phyloP scores from a whole-genome alignment of 2,113 vertebrate genomes.

The Pelobates fuscus region DNA sequence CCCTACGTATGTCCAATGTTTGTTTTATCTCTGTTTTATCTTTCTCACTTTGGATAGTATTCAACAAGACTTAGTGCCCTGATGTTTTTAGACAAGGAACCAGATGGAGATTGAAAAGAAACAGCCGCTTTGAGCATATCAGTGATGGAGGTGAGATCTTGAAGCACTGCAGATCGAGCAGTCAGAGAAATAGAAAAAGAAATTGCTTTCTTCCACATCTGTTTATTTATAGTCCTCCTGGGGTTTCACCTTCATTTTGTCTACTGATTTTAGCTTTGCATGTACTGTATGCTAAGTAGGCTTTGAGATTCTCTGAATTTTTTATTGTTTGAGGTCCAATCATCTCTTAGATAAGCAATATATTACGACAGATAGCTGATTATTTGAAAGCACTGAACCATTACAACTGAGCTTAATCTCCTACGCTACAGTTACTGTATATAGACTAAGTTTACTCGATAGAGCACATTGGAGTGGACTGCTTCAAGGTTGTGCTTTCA shows the following conservation, averaged over 20 bases:
- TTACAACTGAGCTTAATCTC: neutral
- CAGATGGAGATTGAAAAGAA: slow-evolving; percentile 20
- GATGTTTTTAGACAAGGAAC: slow-evolving; percentile 22
- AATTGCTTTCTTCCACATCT: slow-evolving; percentile 21
- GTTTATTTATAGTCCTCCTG: slow-evolving; percentile 10
- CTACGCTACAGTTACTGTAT: neutral
- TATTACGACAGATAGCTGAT: neutral
- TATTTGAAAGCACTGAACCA: neutral
- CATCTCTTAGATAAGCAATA: neutral
- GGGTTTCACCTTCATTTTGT: slow-evolving; percentile 13
- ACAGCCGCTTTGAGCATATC: slow-evolving; percentile 11
- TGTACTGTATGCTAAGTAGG: neutral
- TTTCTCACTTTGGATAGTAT: slow-evolving; percentile 1
- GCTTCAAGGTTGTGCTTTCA: neutral
- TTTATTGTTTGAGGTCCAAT: neutral
- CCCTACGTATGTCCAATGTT: too few relatives aligned
- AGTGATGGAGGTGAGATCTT: slow-evolving; percentile 24
- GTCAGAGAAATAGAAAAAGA: neutral
- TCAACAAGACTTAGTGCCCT: slow-evolving; percentile 18
- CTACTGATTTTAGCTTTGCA: neutral
- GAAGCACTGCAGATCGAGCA: neutral
- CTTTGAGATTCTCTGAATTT: neutral
- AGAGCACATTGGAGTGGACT: neutral
- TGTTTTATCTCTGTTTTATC: neutral
- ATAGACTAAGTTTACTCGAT: neutral